Conservation (phyloP, 2,113 vertebrate species). For the Leiothrix lutea region DNA sequence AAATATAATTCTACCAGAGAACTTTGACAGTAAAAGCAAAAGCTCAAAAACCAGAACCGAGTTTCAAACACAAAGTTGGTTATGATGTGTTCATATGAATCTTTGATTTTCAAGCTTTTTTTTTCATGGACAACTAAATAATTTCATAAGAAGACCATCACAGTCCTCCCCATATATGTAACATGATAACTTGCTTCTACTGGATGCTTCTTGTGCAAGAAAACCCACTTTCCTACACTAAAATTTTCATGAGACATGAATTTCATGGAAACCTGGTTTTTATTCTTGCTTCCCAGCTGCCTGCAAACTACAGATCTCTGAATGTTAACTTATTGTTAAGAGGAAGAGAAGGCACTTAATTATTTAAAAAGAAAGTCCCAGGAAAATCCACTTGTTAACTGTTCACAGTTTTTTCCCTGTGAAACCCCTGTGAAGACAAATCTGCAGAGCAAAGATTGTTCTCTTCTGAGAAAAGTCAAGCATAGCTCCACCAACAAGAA, state of each 20-base stretch:
- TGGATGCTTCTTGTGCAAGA: neutral
- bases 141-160: neutral
- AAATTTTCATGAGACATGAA: neutral
- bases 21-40: neutral
- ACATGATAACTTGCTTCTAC: neutral
- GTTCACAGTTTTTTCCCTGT: neutral
- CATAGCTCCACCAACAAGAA: neutral
- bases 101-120: neutral
- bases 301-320: neutral
- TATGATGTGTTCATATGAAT: neutral
- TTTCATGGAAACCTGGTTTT: neutral
- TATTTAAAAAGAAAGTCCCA: neutral
- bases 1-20: neutral
- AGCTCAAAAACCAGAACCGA: fast-evolving
- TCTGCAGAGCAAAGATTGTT: neutral
- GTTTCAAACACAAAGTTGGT: neutral
- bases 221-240: neutral
- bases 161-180: fast-evolving
- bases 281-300: neutral
- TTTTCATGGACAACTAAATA: neutral
- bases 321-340: neutral
- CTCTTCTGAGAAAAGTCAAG: neutral
- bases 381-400: neutral
- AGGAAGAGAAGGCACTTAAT: neutral
- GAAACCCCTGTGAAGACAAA: neutral